Percentiles rank a stretch among this genome's conserved stretches.
Evolutionary conservation across 2,888 invertebrate species (phyloP).

Genomic region (Chrysolina oricalcia): DNA sequence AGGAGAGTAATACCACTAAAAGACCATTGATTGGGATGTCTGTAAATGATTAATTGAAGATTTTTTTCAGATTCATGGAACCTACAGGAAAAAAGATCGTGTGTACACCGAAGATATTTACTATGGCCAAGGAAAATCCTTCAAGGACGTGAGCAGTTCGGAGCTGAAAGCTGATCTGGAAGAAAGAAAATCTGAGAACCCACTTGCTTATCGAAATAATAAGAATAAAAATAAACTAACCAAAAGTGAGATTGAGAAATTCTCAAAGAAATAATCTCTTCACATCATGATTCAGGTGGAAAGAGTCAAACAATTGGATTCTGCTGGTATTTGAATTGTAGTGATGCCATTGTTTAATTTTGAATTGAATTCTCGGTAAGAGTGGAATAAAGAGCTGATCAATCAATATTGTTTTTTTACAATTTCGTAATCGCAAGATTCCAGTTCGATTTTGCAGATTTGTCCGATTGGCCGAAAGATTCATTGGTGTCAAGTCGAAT

Average conservation of each 20-base stretch:
- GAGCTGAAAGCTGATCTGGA: slow-evolving; percentile 73
- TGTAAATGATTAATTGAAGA: neutral
- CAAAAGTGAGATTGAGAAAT: slow-evolving; percentile 1
- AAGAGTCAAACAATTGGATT: too few relatives aligned
- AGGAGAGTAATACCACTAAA: too few relatives aligned
- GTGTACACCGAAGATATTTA: slow-evolving; percentile 81
- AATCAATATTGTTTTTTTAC: too few relatives aligned
- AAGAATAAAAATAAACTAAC: slow-evolving; percentile 62
- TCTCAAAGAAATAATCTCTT: neutral
- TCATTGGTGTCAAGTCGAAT: too few relatives aligned
- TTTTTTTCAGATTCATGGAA: slow-evolving; percentile 78
- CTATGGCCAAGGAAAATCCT: slow-evolving; percentile 75
- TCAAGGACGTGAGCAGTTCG: slow-evolving; percentile 72
- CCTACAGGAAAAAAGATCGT: slow-evolving; percentile 77
- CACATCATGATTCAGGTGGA: too few relatives aligned
- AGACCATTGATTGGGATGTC: neutral
- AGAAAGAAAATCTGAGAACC: slow-evolving; percentile 73
- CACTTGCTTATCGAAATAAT: slow-evolving; percentile 70
- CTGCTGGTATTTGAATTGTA: too few relatives aligned
- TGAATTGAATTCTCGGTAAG: too few relatives aligned
- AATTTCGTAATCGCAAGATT: too few relatives aligned
- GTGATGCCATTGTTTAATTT: too few relatives aligned
- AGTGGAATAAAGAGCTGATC: too few relatives aligned
- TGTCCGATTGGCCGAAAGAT: too few relatives aligned
- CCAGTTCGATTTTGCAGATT: too few relatives aligned